Evolutionary conservation across 2,888 invertebrate species (phyloP).

Genomic region (Drosophila melanosoma): DNA sequence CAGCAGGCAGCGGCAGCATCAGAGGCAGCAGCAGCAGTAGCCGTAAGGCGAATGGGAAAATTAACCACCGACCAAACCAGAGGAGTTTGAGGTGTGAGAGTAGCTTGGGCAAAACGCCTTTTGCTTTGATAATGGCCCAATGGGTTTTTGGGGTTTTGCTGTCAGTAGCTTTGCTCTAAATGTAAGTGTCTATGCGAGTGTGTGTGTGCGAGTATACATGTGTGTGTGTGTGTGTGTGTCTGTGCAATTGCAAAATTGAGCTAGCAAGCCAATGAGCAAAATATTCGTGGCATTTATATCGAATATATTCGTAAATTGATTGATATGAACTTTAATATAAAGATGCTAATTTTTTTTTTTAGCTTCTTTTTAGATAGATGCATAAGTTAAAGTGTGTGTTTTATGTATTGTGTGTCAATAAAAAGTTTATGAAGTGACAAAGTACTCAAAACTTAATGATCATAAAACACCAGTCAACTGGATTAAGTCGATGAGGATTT

Average conservation of each 20-base stretch:
- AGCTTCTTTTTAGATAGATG: constrained; percentile 12
- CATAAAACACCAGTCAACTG: constrained; percentile 2
- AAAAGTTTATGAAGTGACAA: constrained; percentile 19
- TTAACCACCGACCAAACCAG: constrained; percentile 75
- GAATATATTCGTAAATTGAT: constrained; percentile 51
- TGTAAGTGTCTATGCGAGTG: constrained; percentile 12
- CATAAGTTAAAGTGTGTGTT: background rate
- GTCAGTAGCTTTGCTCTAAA: constrained; percentile 34
- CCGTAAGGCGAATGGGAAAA: constrained; percentile 77
- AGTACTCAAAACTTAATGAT: constrained; percentile 11
- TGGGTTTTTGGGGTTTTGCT: constrained; percentile 43
- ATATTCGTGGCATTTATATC: constrained; percentile 53
- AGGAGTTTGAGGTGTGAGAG: constrained; percentile 73
- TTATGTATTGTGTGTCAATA: constrained; percentile 9
- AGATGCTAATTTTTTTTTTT: constrained; percentile 1
- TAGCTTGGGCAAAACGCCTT: constrained; percentile 64
- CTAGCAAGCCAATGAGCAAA: constrained; percentile 50
- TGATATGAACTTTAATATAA: constrained; percentile 39
- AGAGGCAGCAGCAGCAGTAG: constrained; percentile 36
- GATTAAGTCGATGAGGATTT: background rate
- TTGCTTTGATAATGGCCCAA: constrained; percentile 74
- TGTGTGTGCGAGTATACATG: background rate
- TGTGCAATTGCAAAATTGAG: constrained; percentile 33
- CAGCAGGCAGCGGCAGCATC: constrained; percentile 34
- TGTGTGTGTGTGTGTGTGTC: constrained; percentile 9